Conservation (phyloP, 2,888 invertebrate species). For the Amphipoea lucens region DNA sequence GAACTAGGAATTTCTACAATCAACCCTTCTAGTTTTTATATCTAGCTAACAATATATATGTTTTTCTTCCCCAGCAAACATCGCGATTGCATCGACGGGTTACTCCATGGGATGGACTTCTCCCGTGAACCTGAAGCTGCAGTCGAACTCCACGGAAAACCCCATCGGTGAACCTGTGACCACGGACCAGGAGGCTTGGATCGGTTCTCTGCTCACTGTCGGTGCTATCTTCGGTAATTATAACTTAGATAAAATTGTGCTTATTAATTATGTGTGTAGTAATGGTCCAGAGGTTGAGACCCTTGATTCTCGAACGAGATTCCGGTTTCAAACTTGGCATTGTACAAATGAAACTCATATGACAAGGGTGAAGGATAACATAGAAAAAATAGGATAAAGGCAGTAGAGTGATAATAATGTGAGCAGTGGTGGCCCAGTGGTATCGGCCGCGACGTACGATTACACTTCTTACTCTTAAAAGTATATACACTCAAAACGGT, state of each 20-base stretch:
- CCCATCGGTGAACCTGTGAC: slow-evolving; percentile 82
- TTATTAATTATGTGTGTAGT: too few species aligned
- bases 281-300: too few species aligned
- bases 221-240: slow-evolving; percentile 90
- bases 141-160: slow-evolving; percentile 77
- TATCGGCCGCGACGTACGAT: too few species aligned
- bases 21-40: neutral
- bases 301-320: too few species aligned
- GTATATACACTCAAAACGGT: neutral
- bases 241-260: too few species aligned
- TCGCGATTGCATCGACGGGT: slow-evolving; percentile 90
- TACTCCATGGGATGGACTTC: slow-evolving; percentile 92
- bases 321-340: too few species aligned
- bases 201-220: slow-evolving; percentile 91
- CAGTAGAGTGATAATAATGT: neutral
- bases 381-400: neutral
- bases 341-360: neutral
- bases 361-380: neutral
- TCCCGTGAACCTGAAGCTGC: slow-evolving; percentile 89
- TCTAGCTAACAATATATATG: neutral
- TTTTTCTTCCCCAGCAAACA: slow-evolving; percentile 83
- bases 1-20: neutral
- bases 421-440: too few species aligned
- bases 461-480: neutral
- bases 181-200: slow-evolving; percentile 90